Evolutionary conservation across 2,888 invertebrate species (phyloP).

Genomic region (Heteromurus nitidus): DNA sequence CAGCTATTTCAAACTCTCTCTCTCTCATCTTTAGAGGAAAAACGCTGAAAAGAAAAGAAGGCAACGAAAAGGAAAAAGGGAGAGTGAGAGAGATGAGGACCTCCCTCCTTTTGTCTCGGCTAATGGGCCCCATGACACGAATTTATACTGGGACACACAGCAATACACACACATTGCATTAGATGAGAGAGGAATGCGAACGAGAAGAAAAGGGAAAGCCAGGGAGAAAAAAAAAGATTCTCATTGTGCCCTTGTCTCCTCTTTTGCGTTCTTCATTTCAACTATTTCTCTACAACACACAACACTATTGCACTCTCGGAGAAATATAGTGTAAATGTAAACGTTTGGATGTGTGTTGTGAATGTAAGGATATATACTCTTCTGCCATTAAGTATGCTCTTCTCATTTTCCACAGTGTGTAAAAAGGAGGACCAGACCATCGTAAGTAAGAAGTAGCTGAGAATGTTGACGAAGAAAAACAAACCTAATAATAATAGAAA

Average conservation of each 20-base stretch:
- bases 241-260: slow-evolving; percentile 39
- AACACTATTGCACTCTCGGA: no score
- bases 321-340: slow-evolving; percentile 20
- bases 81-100: slow-evolving; percentile 45
- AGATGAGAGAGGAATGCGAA: no score
- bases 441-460: background rate
- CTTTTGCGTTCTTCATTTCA: slow-evolving; percentile 14
- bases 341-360: no score
- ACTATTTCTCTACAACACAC: slow-evolving; percentile 36
- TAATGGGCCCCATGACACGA: slow-evolving; percentile 73
- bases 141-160: slow-evolving; percentile 67
- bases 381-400: no score
- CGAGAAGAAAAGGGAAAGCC: background rate
- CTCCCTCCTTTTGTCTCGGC: slow-evolving; percentile 68
- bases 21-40: slow-evolving; percentile 37
- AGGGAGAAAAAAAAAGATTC: slow-evolving; percentile 10
- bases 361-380: no score
- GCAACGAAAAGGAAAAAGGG: slow-evolving; percentile 20
- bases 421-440: no score
- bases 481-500: slow-evolving; percentile 41
- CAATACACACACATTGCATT: slow-evolving; percentile 28
- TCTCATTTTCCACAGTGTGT: no score
- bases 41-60: slow-evolving; percentile 29
- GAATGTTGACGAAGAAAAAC: slow-evolving; percentile 27
- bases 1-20: slow-evolving; percentile 52